Evolutionary conservation across 2,113 vertebrate species (phyloP), one percentile per base, ranked within the genome.

Genomic region (Channa maculata): DNA sequence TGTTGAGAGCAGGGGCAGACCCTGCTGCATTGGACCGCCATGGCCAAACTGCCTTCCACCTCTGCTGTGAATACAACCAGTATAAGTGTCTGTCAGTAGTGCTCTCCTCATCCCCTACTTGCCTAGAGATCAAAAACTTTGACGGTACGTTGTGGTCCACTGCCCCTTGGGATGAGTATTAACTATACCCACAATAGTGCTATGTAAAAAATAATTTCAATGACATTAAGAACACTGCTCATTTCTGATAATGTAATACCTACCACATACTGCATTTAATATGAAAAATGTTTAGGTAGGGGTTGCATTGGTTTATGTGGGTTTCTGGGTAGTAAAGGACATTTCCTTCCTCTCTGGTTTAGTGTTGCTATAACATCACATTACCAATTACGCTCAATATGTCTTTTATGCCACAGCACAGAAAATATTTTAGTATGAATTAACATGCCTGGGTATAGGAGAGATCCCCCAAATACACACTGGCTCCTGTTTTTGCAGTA

Each of bases 61-160:
- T 98, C 13, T 96, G 96, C 39, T 97, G 96, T 13, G 96, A 97
- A 82, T 94, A 96, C 44, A 60, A 88, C 71, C 94, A 94, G 58
- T 75, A 67, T 0, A 69, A 71, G 11, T 96, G 96, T 78, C 89
- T 98, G 15, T 82, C 77, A 24, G 80, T 92, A 1, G 69, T 96
- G 58, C 90, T 97, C 12, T 36, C 0, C 74, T 85, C 65, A 0
- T 74, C 0, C 65, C 85, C 73, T 48, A 50, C 0, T 53, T 94
- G 84, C 71, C 83, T 97, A 65, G 95, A 97, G 70, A 93, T 89
- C 55, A 92, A 94, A 61, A 97, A 97, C 79, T 97, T 94, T 59
- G 95, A 96, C 4, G 96, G 96, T 97, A 67, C 91, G 92, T 57
- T 49, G 15, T 44, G 10, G 36, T 63, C 11, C 48, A 0, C 3